phyloP scores from a whole-genome alignment of 2,888 invertebrate species.

The Chrysodeixis includens region DNA sequence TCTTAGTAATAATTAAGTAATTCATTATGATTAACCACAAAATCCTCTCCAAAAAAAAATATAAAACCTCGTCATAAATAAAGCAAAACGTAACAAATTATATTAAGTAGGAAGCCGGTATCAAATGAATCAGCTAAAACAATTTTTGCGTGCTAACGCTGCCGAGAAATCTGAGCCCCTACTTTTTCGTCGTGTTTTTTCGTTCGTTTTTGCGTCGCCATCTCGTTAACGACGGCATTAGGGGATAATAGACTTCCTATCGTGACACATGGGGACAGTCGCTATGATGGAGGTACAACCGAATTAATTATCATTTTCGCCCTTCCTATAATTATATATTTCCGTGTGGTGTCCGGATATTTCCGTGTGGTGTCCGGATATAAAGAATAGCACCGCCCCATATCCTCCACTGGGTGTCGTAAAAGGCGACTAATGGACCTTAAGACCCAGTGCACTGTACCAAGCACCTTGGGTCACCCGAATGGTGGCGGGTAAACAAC shows the following conservation, averaged over 20 bases:
- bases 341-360: too few species aligned
- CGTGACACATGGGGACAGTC: conserved; percentile 54
- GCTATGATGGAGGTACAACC: conserved; percentile 31
- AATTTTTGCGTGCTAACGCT: conserved; percentile 33
- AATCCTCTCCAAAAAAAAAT: background rate
- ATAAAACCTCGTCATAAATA: background rate
- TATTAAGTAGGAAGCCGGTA: conserved; percentile 1
- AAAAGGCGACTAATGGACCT: too few species aligned
- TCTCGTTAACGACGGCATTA: conserved; percentile 64
- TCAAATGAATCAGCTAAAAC: conserved; percentile 33
- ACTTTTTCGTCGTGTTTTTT: conserved; percentile 49
- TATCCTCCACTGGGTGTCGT: too few species aligned
- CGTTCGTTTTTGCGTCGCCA: conserved; percentile 55
- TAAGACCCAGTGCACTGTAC: too few species aligned
- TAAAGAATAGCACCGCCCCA: too few species aligned
- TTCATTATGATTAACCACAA: background rate
- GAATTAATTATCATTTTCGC: conserved; percentile 50
- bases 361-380: too few species aligned
- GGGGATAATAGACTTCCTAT: conserved; percentile 69
- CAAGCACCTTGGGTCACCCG: too few species aligned
- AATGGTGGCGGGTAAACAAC: too few species aligned
- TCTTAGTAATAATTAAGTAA: too few species aligned
- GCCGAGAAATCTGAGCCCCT: conserved; percentile 34
- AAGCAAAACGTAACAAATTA: background rate
- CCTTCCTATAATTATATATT: conserved; percentile 7